A percentile compares a stretch with the other conserved stretches of the same genome.
These are phyloP conservation scores for Nibea albiflora DNA, from an alignment of 2,113 vertebrate genomes.

Conservation along the genomic window DNA sequence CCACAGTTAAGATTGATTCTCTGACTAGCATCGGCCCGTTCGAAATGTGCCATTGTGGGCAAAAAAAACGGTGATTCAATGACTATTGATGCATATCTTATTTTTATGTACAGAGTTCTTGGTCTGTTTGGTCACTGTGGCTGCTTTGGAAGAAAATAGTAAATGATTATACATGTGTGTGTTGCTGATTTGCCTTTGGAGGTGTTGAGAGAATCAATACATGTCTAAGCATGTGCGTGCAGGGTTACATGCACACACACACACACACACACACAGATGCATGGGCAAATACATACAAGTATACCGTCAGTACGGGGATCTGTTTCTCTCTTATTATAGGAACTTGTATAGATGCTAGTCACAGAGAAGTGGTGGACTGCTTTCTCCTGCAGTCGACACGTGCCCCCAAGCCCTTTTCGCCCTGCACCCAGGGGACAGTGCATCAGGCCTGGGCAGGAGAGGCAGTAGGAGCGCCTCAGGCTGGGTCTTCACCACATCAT, in stretches of 20 bases:
- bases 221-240: slow-evolving; percentile 8
- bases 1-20: slow-evolving; percentile 74
- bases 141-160: slow-evolving; percentile 32
- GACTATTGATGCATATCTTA: slow-evolving; percentile 59
- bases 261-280: neutral
- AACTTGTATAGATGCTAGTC: slow-evolving; percentile 64
- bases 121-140: slow-evolving; percentile 33
- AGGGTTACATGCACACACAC: neutral
- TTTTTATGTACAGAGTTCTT: slow-evolving; percentile 20
- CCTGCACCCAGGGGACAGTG: slow-evolving; percentile 74
- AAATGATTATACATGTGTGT: slow-evolving; percentile 32
- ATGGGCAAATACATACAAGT: slow-evolving; percentile 13
- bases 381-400: slow-evolving; percentile 51
- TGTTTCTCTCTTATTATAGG: slow-evolving; percentile 28
- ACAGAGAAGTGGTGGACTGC: slow-evolving; percentile 62
- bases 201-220: slow-evolving; percentile 70
- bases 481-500: slow-evolving; percentile 78
- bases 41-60: slow-evolving; percentile 64
- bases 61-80: slow-evolving; percentile 59
- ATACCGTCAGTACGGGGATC: slow-evolving; percentile 6
- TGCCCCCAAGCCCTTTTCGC: slow-evolving; percentile 56
- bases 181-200: slow-evolving; percentile 60
- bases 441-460: slow-evolving; percentile 67
- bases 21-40: slow-evolving; percentile 46
- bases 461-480: slow-evolving; percentile 81